phyloP scores from a whole-genome alignment of 2,113 vertebrate species.

The Eubucco bourcierii region DNA sequence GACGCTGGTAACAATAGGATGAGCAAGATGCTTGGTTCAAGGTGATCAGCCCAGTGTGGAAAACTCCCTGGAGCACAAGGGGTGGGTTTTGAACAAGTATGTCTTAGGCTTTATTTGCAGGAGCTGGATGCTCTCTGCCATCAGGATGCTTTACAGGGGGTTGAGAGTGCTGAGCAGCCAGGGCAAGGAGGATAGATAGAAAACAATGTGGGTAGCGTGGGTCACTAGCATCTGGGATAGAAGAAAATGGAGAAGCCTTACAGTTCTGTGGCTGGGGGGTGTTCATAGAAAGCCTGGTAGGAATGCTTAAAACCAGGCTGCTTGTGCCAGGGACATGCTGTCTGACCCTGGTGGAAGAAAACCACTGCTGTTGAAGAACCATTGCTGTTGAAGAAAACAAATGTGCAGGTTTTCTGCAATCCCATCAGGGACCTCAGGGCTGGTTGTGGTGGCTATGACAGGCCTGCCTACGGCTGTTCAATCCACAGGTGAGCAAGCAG shows the following conservation, averaged over 20 bases:
- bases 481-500: not conserved
- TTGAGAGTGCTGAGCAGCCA: not conserved
- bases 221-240: too few relatives aligned
- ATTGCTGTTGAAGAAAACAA: not conserved
- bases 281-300: not conserved
- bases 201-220: not conserved
- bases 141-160: not conserved
- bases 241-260: not conserved
- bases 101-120: not conserved
- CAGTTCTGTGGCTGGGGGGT: not conserved
- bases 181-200: not conserved
- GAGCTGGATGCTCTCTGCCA: not conserved
- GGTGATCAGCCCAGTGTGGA: fast-evolving
- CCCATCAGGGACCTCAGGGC: not conserved
- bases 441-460: not conserved
- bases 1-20: not conserved
- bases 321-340: not conserved
- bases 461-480: not conserved
- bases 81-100: not conserved
- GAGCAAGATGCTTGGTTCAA: not conserved
- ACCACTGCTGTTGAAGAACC: too few relatives aligned
- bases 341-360: too few relatives aligned
- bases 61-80: not conserved
- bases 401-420: not conserved
- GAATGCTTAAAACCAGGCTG: not conserved